Base-by-base conservation (phyloP, 2,888 invertebrate species). In the Synergus umbraculus region DNA sequence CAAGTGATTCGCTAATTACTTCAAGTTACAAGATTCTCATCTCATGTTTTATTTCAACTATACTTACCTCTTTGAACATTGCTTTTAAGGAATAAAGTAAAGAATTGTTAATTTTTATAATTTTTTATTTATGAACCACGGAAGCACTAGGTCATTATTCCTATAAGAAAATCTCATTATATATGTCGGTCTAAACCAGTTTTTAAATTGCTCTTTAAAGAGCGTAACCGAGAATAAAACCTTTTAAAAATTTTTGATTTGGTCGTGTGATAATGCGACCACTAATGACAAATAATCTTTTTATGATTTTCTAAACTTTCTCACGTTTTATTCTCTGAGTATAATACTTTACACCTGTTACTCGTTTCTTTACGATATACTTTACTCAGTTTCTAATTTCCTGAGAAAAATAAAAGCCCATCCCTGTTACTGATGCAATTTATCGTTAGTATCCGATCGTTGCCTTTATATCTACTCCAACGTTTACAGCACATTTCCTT, bases 401-500 rank as follows among this genome's bases (percentile, higher is more conserved):
- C 69, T 49, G 37, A 49, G 37, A 73, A 73, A 73, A 54, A 54
- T 37, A 37, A 5, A 41, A 37, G 73, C 73, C 73, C 73, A 73
- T 73, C 73, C 73, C 73, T 73, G 37, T 41, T 69, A n/a, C 54
- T 73, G 73, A 37, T 29, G 73, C 73, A 73, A 73, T 73, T 73
- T 54, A 73, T 73, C 37, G 73, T 73, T 54, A 37, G 54, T 37
- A 18, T 73, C 54, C 73, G 54, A 73, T 54, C 73, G 37, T 73
- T 73, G 66, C 63, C 63, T 63, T 63, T 63, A 29, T 22, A 66
- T 66, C 12, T 12, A 46, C 29, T 37, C 37, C 8, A 37, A 37
- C 49, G n/a, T 73, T 54, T 54, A 73, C 69, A 69, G 4, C 37
- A 37, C 49, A 54, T 73, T 54, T 73, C 54, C 49, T 54, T 49